Evolutionary conservation across 2,888 invertebrate species (phyloP).

Genomic region (Teleiodes luculella): DNA sequence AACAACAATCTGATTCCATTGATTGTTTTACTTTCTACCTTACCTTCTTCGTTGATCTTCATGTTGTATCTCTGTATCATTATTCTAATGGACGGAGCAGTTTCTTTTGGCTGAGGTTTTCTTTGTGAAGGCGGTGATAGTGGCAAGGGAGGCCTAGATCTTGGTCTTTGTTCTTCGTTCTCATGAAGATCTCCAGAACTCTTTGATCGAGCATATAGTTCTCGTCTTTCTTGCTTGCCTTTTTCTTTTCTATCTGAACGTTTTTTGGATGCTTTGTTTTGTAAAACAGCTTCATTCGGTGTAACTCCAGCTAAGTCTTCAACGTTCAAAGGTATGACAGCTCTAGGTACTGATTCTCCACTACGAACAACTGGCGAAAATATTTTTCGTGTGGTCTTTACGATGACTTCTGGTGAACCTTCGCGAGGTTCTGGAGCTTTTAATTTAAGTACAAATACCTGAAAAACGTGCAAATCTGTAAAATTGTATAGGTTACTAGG

Average conservation of each 20-base stretch:
- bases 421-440: constrained; percentile 61
- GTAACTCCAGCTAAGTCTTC: constrained; percentile 64
- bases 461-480: constrained; percentile 16
- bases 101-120: constrained; percentile 77
- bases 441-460: constrained; percentile 67
- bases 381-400: constrained; percentile 88
- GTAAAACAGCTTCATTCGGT: constrained; percentile 35
- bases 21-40: no score
- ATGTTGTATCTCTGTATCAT: constrained; percentile 85
- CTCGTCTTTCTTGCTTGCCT: constrained; percentile 28
- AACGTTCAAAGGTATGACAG: constrained; percentile 68
- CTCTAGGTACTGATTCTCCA: constrained; percentile 73
- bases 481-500: neutral
- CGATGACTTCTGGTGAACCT: constrained; percentile 82
- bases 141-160: constrained; percentile 77
- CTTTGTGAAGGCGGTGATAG: constrained; percentile 80
- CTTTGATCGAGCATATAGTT: constrained; percentile 43
- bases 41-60: constrained; percentile 77
- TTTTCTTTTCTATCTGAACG: constrained; percentile 39
- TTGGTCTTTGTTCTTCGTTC: constrained; percentile 52
- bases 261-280: constrained; percentile 31
- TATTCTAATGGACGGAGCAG: constrained; percentile 83
- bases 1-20: no score
- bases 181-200: constrained; percentile 62
- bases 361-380: constrained; percentile 84